These are phyloP conservation scores for Geophilus truncorum DNA, from an alignment of 2,888 invertebrate genomes.

Conservation along the genomic window DNA sequence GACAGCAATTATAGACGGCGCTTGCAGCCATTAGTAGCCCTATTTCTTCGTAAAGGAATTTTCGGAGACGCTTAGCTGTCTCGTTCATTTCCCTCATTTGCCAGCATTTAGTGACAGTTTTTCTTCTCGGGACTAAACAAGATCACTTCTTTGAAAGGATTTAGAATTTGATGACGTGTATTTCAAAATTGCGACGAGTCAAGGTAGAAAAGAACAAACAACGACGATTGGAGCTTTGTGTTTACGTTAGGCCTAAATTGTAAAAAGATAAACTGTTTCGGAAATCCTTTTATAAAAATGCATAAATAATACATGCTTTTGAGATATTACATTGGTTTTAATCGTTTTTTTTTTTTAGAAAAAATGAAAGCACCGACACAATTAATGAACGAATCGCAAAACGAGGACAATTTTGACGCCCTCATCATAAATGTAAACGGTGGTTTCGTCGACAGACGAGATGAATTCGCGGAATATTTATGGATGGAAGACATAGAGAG, in stretches of 20 bases:
- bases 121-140: background rate
- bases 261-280: too few relatives aligned
- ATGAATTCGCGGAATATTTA: conserved; percentile 81
- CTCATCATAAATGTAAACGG: conserved; percentile 9
- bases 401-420: background rate
- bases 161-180: conserved; percentile 18
- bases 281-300: too few relatives aligned
- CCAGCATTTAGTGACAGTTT: background rate
- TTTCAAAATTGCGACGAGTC: conserved; percentile 17
- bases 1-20: background rate
- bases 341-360: background rate
- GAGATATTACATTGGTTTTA: background rate
- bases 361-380: conserved; percentile 35
- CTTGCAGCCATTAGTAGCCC: background rate
- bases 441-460: conserved; percentile 28
- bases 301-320: too few relatives aligned
- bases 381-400: conserved; percentile 15
- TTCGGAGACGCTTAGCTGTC: background rate
- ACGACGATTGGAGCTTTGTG: background rate
- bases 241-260: conserved; percentile 22
- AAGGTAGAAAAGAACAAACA: background rate
- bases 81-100: background rate
- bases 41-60: conserved; percentile 6
- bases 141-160: background rate
- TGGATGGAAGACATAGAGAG: conserved; percentile 95